Conservation (phyloP, 2,113 vertebrate species). For the Nerophis ophidion region DNA sequence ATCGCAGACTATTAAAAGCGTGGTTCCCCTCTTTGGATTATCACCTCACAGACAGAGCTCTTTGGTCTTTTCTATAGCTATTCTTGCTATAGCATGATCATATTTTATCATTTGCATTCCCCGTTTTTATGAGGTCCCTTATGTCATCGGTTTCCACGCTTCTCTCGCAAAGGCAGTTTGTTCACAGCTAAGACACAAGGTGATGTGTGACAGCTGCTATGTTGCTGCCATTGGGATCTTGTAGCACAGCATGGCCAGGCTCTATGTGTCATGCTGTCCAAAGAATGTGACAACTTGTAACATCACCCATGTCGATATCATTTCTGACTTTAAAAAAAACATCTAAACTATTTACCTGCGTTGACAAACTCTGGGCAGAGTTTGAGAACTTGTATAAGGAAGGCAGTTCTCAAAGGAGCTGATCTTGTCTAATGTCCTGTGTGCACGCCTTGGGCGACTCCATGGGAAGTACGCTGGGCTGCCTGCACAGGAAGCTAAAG, state of each 20-base stretch:
- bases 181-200: constrained; percentile 37
- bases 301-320: constrained; percentile 1
- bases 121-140: constrained; percentile 46
- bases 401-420: constrained; percentile 37
- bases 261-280: not conserved
- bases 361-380: constrained; percentile 21
- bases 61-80: constrained; percentile 34
- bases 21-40: constrained; percentile 56
- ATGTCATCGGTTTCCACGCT: constrained; percentile 52
- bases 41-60: constrained; percentile 54
- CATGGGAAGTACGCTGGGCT: constrained; percentile 36
- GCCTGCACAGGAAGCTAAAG: constrained; percentile 40
- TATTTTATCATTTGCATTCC: constrained; percentile 62
- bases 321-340: constrained; percentile 13
- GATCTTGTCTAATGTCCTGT: constrained; percentile 36
- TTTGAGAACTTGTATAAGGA: constrained; percentile 32
- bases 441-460: constrained; percentile 36
- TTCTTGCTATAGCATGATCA: constrained; percentile 29
- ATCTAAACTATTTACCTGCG: constrained; percentile 22
- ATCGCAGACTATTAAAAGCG: constrained; percentile 56
- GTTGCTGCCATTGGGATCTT: constrained; percentile 41
- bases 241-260: constrained; percentile 7
- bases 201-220: constrained; percentile 43
- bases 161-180: constrained; percentile 32
- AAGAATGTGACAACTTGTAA: not conserved